phyloP scores from a whole-genome alignment of 2,888 invertebrate species.

The Drosophila siamana region DNA sequence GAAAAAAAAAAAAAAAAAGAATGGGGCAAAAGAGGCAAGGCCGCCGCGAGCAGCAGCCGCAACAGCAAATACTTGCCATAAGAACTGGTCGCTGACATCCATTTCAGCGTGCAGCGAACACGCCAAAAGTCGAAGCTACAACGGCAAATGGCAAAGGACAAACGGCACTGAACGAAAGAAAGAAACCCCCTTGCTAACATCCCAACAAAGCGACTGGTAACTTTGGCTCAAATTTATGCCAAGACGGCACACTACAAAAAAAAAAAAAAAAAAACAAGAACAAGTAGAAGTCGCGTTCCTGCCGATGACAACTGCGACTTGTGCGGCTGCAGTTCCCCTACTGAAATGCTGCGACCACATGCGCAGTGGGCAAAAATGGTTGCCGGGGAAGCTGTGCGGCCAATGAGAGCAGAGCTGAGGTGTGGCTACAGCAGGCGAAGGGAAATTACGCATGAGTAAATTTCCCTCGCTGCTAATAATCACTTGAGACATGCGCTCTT shows the following conservation, averaged over 20 bases:
- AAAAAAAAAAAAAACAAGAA: constrained; percentile 20
- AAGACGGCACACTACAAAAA: constrained; percentile 47
- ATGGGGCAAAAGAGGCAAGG: constrained; percentile 40
- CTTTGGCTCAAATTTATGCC: constrained; percentile 56
- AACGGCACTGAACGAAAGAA: constrained; percentile 9
- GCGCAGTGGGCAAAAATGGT: constrained; percentile 77
- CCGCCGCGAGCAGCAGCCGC: constrained; percentile 32
- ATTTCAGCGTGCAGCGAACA: constrained; percentile 28
- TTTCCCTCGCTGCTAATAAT: constrained; percentile 80
- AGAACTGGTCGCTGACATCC: constrained; percentile 46
- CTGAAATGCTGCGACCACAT: constrained; percentile 51
- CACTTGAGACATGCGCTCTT: constrained; percentile 81
- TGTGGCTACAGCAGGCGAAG: constrained; percentile 69
- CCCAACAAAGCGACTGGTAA: constrained; percentile 25
- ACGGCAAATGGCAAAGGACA: neutral
- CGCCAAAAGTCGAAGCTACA: constrained; percentile 44
- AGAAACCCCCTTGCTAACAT: constrained; percentile 14
- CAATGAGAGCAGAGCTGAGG: constrained; percentile 79
- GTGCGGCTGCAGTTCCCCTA: constrained; percentile 57
- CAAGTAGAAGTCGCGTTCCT: neutral
- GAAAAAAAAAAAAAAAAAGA: constrained; percentile 39
- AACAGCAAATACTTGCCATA: constrained; percentile 34
- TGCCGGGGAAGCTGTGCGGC: constrained; percentile 75
- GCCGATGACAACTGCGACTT: constrained; percentile 9
- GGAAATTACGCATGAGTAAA: constrained; percentile 80